Evolutionary conservation across 1,140 invertebrate genomes (phyloP).

Genomic region (Danaus plexippus): DNA sequence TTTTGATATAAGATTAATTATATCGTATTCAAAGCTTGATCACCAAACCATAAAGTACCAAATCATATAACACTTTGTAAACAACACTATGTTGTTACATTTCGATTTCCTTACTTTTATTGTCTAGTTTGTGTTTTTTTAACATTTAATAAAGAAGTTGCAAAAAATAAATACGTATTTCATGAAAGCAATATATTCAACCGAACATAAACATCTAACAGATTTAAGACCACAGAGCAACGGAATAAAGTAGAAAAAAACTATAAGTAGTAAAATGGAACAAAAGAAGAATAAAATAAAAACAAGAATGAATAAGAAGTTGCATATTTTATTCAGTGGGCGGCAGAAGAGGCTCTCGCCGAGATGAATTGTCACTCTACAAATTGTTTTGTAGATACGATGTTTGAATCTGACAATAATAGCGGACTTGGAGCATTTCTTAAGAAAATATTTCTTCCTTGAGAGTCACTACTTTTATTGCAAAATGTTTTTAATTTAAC

Average conservation of each 20-base stretch:
- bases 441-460: neutral
- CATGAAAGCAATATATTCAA: too few relatives aligned
- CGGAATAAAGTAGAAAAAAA: neutral
- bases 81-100: too few relatives aligned
- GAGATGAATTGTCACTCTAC: slow-evolving; percentile 52
- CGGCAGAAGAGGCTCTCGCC: slow-evolving; percentile 32
- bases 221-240: neutral
- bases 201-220: too few relatives aligned
- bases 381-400: slow-evolving; percentile 36
- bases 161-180: too few relatives aligned
- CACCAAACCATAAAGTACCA: too few relatives aligned
- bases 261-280: neutral
- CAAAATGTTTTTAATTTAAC: too few relatives aligned
- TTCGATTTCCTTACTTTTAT: too few relatives aligned
- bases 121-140: too few relatives aligned
- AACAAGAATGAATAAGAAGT: slow-evolving; percentile 15
- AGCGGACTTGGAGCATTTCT: slow-evolving; percentile 4
- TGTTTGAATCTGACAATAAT: slow-evolving; percentile 5
- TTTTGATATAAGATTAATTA: too few relatives aligned
- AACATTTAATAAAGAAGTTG: too few relatives aligned
- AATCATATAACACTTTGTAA: too few relatives aligned
- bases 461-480: neutral
- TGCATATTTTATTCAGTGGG: slow-evolving; percentile 20
- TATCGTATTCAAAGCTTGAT: too few relatives aligned
- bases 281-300: slow-evolving; percentile 12